phyloP scores from a whole-genome alignment of 2,797 vertebrate genomes.

The Eupleurogrammus muticus region DNA sequence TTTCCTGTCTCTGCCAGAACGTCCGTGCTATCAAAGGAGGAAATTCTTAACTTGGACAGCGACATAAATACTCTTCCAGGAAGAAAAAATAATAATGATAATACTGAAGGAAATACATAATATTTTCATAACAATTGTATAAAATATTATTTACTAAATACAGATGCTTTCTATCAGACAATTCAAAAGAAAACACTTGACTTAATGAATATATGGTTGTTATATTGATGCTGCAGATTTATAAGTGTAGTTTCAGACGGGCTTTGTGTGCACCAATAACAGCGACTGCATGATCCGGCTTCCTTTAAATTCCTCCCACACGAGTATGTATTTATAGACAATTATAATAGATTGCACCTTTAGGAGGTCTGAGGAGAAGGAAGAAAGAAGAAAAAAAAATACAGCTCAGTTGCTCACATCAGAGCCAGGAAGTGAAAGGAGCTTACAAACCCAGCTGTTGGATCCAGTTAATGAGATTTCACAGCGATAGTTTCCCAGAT shows the following conservation, averaged over 20 bases:
- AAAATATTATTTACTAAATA: too few species aligned
- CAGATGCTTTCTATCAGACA: background rate
- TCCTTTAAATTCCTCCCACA: conserved; percentile 10
- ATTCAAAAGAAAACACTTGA: background rate
- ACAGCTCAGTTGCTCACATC: conserved; percentile 29
- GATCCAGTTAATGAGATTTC: conserved; percentile 81
- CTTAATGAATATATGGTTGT: background rate
- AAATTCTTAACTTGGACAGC: too few species aligned
- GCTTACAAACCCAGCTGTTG: conserved; percentile 69
- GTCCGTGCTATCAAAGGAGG: too few species aligned
- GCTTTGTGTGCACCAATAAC: background rate
- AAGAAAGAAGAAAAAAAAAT: background rate
- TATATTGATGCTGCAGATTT: background rate
- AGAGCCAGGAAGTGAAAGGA: conserved; percentile 75
- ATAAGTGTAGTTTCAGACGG: background rate
- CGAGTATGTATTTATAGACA: conserved; percentile 26
- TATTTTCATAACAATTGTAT: too few species aligned
- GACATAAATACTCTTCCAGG: too few species aligned
- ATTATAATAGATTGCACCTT: conserved; percentile 38
- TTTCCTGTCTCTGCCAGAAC: background rate
- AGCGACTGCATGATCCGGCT: conserved; percentile 19
- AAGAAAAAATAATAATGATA: too few species aligned
- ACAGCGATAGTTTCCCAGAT: conserved; percentile 46
- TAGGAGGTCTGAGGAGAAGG: conserved; percentile 21
- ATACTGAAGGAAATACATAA: too few species aligned